A percentile compares a stretch with the other conserved stretches of the same genome.
Evolutionary conservation across 2,888 invertebrate genomes (phyloP).

Genomic region (Dynastes grantii): DNA sequence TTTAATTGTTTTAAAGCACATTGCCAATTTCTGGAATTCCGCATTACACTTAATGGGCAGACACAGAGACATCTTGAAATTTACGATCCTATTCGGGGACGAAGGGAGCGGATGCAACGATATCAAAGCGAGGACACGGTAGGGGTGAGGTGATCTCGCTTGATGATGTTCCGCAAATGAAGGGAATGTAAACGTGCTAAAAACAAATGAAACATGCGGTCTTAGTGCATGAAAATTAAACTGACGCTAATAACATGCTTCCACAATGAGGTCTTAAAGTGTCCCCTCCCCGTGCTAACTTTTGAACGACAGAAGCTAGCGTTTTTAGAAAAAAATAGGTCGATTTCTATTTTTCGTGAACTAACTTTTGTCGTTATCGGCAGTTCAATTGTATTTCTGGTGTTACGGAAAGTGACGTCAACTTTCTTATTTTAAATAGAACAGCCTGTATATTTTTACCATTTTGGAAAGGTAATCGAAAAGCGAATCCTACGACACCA

Average conservation of each 20-base stretch:
- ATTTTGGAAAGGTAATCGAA: too few relatives aligned
- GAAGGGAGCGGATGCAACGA: conserved; percentile 12
- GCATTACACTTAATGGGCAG: conserved; percentile 48
- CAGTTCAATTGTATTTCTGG: too few relatives aligned
- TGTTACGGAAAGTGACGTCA: too few relatives aligned
- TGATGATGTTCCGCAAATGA: conserved; percentile 11
- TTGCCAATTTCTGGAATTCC: conserved; percentile 66
- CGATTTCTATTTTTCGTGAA: too few relatives aligned
- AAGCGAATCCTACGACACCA: too few relatives aligned
- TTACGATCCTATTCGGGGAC: conserved; percentile 18
- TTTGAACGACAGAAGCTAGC: too few relatives aligned
- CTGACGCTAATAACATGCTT: neutral
- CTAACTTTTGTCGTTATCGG: too few relatives aligned
- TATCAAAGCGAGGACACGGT: conserved; percentile 3
- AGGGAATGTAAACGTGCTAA: conserved; percentile 6
- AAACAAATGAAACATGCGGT: neutral
- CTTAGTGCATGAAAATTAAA: conserved; percentile 18
- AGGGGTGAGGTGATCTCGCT: neutral
- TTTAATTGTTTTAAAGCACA: conserved; percentile 69
- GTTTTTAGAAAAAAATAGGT: too few relatives aligned
- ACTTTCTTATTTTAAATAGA: too few relatives aligned
- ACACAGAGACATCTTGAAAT: conserved; percentile 46
- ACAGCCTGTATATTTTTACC: too few relatives aligned
- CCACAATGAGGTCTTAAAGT: too few relatives aligned
- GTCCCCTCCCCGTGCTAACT: too few relatives aligned